A percentile compares a stretch with the other conserved stretches of the same genome.
phyloP scores from a whole-genome alignment of 2,888 invertebrate species.

The Ophraella communa region DNA sequence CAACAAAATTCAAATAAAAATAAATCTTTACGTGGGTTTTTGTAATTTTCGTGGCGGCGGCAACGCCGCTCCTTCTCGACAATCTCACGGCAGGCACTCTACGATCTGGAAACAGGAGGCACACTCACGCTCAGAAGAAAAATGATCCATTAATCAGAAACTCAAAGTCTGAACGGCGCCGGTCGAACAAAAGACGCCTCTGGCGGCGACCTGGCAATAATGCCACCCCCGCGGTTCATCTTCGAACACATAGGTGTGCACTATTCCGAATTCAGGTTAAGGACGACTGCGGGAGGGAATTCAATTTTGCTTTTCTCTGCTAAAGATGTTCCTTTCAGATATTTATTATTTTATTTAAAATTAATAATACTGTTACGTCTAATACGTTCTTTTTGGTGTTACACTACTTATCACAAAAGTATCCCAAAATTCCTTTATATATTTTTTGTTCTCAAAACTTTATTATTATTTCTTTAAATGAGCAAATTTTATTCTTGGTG shows the following conservation, averaged over 20 bases:
- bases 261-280: slow-evolving; percentile 12
- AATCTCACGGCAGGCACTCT: slow-evolving; percentile 9
- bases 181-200: slow-evolving; percentile 28
- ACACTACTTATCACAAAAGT: no score
- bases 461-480: no score
- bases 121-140: slow-evolving; percentile 63
- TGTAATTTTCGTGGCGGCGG: not conserved
- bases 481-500: no score
- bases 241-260: slow-evolving; percentile 19
- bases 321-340: not conserved
- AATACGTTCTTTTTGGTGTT: no score
- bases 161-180: slow-evolving; percentile 82
- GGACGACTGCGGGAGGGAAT: slow-evolving; percentile 6
- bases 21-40: no score
- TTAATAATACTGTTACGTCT: no score
- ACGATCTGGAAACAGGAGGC: slow-evolving; percentile 39
- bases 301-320: not conserved
- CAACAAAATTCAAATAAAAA: no score
- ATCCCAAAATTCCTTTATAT: no score
- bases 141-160: slow-evolving; percentile 84
- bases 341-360: no score
- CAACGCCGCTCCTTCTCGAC: not conserved
- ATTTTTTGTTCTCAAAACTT: no score
- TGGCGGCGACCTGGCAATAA: slow-evolving; percentile 23
- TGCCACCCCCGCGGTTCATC: slow-evolving; percentile 24